Conservation (phyloP, 2,888 invertebrate species). For the Gibbula magus region DNA sequence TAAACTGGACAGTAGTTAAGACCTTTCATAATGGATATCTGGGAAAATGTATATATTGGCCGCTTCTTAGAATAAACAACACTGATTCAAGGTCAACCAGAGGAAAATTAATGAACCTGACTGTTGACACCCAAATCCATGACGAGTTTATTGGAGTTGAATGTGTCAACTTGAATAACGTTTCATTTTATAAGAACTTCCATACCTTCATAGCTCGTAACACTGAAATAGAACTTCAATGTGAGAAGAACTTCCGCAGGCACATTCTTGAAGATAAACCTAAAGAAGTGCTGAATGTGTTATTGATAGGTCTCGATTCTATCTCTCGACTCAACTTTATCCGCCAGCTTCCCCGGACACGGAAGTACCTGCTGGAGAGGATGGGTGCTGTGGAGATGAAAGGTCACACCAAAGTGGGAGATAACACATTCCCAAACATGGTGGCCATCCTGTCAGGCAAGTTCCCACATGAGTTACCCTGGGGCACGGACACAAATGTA, state of each 20-base stretch:
- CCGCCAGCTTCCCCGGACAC: slow-evolving; percentile 85
- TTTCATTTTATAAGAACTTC: slow-evolving; percentile 47
- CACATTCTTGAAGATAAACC: not conserved
- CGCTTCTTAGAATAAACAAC: not conserved
- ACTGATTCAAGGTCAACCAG: not conserved
- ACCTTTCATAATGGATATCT: not conserved
- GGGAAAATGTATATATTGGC: not conserved
- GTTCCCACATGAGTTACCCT: slow-evolving; percentile 34
- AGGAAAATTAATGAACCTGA: not conserved
- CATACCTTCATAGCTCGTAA: slow-evolving; percentile 44
- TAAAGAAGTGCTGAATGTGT: slow-evolving; percentile 78
- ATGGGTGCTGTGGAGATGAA: slow-evolving; percentile 85
- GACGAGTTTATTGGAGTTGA: slow-evolving; percentile 51
- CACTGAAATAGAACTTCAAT: not conserved
- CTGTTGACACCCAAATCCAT: slow-evolving; percentile 32
- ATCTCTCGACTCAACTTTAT: slow-evolving; percentile 89
- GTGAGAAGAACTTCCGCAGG: not conserved
- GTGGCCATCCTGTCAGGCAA: slow-evolving; percentile 81
- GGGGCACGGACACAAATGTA: not conserved
- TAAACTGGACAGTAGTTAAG: slow-evolving; percentile 14
- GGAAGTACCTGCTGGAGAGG: slow-evolving; percentile 79
- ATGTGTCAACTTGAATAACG: slow-evolving; percentile 42
- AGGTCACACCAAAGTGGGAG: slow-evolving; percentile 94
- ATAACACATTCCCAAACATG: slow-evolving; percentile 93
- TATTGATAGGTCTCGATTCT: slow-evolving; percentile 89